phyloP scores from a whole-genome alignment of 2,113 vertebrate genomes.

The Rhegmatorhina hoffmannsi region DNA sequence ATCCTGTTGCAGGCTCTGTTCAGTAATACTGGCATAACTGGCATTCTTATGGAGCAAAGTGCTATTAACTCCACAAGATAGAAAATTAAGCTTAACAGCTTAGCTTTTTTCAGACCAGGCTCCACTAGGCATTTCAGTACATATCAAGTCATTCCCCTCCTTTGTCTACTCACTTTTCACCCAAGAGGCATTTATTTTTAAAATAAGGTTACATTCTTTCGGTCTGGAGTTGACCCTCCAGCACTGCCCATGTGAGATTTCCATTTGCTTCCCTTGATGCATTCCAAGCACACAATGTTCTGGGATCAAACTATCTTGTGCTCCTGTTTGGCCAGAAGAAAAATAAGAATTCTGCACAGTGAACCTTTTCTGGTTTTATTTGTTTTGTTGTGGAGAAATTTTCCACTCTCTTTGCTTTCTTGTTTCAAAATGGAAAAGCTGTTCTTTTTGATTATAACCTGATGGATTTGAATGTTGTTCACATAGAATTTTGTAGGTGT shows the following conservation, averaged over 20 bases:
- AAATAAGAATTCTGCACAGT: background rate
- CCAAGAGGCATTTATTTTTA: constrained; percentile 40
- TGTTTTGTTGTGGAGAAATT: background rate
- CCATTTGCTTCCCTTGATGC: constrained; percentile 33
- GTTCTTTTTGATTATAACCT: background rate
- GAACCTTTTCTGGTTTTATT: background rate
- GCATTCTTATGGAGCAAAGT: background rate
- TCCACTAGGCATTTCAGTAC: background rate
- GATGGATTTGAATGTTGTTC: background rate
- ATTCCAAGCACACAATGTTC: constrained; percentile 35
- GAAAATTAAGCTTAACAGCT: background rate
- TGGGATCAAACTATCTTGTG: background rate
- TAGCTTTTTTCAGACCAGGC: background rate
- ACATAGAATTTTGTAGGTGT: background rate
- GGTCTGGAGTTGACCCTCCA: constrained; percentile 35
- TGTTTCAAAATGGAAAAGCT: background rate
- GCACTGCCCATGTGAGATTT: background rate
- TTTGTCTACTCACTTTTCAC: background rate
- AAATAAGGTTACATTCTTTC: constrained; percentile 56
- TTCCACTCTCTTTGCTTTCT: background rate
- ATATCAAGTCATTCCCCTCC: background rate
- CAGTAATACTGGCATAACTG: background rate
- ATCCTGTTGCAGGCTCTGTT: background rate
- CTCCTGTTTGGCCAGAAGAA: background rate
- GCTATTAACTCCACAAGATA: background rate